Base-by-base conservation (phyloP, 1,140 invertebrate species). In the Brachionus paranguensis region DNA sequence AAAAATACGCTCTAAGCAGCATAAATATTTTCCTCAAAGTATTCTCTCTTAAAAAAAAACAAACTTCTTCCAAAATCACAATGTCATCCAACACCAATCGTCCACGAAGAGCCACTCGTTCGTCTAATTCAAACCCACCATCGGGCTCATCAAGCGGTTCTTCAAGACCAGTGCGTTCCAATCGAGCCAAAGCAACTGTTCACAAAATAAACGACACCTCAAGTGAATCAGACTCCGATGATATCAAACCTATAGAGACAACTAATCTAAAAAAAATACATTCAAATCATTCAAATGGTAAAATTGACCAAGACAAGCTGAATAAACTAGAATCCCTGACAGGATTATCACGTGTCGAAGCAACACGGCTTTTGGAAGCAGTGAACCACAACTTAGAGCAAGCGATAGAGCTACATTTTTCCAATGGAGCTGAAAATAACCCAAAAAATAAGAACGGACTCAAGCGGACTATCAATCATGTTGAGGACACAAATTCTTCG, bases 381-480 rank as follows among this genome's bases (percentile, higher is more conserved):
- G 53, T 17, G 10, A 68, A 81, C 11, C 24, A 81, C 10, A 81
- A 81, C 41, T 64, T 81, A 81, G 78, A 81, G 12, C 33, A 60
- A 64, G 78, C 78, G 6, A 45, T 81, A 10, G 53, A 81, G 7
- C 5, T 41, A 5, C 78, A 81, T 68, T 81, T 81, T 43, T 20
- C 20, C 27, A 76, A 27, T 53, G 45, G 11, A 47, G 12, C 24
- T 45, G 60, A 24, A 7, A 14, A 24, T 43, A 81, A 68, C 14
- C 2, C 2, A 10, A 12, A 5, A 20, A 29, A 47, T 10, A 47
- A 76, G 43, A 76, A 50, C 12, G n/a, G 20, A 37, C 43, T 76
- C 11, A 76, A 76, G 27, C 14, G 72, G 12, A 27, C 72, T 4
- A 50, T 76, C 3, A 47, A 76, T 29, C 72, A 76, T 50, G 17